These are phyloP conservation scores for Caenorhabditis latens DNA, from an alignment of 1,140 invertebrate species.

Conservation along the genomic window DNA sequence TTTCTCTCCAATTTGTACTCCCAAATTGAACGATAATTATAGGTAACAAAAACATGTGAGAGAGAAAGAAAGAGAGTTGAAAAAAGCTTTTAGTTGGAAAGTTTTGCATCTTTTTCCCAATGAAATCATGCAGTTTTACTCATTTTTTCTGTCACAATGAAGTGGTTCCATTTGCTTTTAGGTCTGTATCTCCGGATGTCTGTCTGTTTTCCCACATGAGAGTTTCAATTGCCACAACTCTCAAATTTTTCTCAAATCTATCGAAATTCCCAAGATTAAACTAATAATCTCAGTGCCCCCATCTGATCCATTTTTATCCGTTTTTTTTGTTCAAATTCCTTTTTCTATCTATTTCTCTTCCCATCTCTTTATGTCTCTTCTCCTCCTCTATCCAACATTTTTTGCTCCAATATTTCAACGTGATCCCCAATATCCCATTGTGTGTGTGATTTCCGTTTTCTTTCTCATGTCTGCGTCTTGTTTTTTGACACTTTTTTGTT, in stretches of 20 bases:
- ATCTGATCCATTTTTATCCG: neutral
- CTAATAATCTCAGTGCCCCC: too few species aligned
- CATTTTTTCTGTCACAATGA: too few species aligned
- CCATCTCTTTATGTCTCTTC: neutral
- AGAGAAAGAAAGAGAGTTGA: too few species aligned
- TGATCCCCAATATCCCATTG: neutral
- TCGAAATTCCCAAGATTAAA: too few species aligned
- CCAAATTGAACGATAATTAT: neutral
- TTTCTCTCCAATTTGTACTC: neutral
- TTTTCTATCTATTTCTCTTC: slow-evolving; percentile 26
- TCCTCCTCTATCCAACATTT: neutral
- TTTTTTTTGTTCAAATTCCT: slow-evolving; percentile 6
- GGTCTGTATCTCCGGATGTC: too few species aligned
- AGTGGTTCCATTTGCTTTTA: too few species aligned
- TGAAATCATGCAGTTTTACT: too few species aligned
- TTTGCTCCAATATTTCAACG: neutral
- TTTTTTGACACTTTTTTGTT: slow-evolving; percentile 27
- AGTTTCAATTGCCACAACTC: too few species aligned
- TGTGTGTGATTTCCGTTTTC: slow-evolving; percentile 4
- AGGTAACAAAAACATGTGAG: neutral
- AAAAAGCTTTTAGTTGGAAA: too few species aligned
- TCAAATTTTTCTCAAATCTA: too few species aligned
- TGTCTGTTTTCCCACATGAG: too few species aligned
- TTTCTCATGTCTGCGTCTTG: neutral
- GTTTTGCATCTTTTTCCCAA: too few species aligned